Conservation (phyloP, 1,140 invertebrate genomes). For the Vanessa tameamea region DNA sequence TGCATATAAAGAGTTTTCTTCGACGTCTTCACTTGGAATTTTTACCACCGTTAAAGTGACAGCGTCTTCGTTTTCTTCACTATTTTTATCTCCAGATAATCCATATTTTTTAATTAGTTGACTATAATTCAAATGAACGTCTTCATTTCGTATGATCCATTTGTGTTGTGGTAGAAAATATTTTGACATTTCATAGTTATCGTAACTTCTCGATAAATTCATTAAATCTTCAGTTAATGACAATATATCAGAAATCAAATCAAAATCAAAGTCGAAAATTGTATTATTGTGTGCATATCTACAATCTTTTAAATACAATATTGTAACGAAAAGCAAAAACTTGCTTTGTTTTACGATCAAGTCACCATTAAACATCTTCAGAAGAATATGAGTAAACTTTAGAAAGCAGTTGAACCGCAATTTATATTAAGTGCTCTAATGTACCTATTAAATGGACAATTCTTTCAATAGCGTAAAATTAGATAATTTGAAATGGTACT, state of each 20-base stretch:
- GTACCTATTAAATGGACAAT: slow-evolving; percentile 21
- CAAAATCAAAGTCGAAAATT: slow-evolving; percentile 29
- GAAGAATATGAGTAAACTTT: slow-evolving; percentile 22
- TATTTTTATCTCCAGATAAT: neutral
- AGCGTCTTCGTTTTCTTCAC: slow-evolving; percentile 11
- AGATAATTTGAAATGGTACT: slow-evolving; percentile 21
- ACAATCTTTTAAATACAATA: slow-evolving; percentile 26
- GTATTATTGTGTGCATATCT: slow-evolving; percentile 18
- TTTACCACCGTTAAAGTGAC: neutral
- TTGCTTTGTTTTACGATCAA: slow-evolving; percentile 26
- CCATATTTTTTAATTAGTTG: slow-evolving; percentile 16
- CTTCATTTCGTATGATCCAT: slow-evolving; percentile 15
- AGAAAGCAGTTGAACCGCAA: slow-evolving; percentile 8
- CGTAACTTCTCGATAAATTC: slow-evolving; percentile 21
- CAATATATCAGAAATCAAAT: slow-evolving; percentile 26
- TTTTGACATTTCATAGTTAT: slow-evolving; percentile 13
- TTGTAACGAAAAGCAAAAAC: slow-evolving; percentile 26
- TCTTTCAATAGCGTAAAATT: slow-evolving; percentile 30
- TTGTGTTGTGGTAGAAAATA: slow-evolving; percentile 21
- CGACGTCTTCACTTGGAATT: neutral
- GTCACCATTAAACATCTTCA: slow-evolving; percentile 25
- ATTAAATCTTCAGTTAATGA: slow-evolving; percentile 27
- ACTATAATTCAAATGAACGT: slow-evolving; percentile 16
- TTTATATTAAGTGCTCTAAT: slow-evolving; percentile 26
- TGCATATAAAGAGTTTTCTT: neutral